Conservation (phyloP, 2,888 invertebrate genomes). For the Xanthia icteritia region DNA sequence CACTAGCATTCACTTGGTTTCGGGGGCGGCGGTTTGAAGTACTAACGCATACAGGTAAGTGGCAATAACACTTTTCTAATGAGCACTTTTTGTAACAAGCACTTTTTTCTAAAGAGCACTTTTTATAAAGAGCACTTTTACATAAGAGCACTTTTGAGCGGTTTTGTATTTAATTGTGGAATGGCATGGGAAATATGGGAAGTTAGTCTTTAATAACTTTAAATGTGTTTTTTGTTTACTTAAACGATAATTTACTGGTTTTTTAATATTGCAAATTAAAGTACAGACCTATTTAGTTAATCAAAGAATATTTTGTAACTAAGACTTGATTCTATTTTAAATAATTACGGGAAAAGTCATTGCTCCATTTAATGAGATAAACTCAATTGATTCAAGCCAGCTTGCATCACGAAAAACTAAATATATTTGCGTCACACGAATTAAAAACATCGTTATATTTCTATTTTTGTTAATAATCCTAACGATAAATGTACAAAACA, state of each 20-base stretch:
- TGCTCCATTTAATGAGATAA: neutral
- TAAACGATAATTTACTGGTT: neutral
- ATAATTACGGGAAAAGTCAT: neutral
- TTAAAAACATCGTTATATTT: neutral
- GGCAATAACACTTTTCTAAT: conserved; percentile 23
- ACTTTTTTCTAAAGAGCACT: conserved; percentile 16
- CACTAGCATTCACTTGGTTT: conserved; percentile 75
- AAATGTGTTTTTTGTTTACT: neutral
- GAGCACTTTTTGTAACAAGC: conserved; percentile 8
- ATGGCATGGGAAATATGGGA: conserved; percentile 28
- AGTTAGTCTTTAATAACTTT: conserved; percentile 9
- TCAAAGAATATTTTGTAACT: neutral
- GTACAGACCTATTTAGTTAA: neutral
- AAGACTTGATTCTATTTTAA: neutral
- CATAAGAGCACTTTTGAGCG: neutral
- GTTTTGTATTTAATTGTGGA: conserved; percentile 2
- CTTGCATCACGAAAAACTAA: conserved; percentile 3
- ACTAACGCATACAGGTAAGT: conserved; percentile 71
- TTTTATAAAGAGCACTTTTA: conserved; percentile 18
- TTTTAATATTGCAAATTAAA: neutral
- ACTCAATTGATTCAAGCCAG: neutral
- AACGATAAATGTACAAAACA: neutral
- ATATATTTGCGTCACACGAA: conserved; percentile 1
- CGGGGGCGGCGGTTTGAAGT: conserved; percentile 73
- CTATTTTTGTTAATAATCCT: neutral